Evolutionary conservation across 1,140 invertebrate genomes (phyloP), one percentile per base, ranked within the genome.

Genomic region (Onthophagus taurus): DNA sequence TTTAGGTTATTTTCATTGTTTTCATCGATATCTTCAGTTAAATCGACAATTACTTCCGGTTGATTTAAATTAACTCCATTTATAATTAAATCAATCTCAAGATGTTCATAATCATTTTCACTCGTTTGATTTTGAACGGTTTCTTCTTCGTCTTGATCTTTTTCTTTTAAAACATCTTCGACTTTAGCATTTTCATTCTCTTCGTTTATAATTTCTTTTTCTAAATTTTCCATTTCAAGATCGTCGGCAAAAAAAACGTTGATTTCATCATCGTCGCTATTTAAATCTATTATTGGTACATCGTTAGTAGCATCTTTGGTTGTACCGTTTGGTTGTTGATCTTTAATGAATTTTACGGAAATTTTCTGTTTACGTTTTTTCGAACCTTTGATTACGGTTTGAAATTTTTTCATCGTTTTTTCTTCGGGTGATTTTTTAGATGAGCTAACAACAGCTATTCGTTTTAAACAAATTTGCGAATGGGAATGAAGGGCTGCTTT

Each of bases 401-500:
- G 20, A 13, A 37, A 51, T 54, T 48, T 43, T 48, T 47, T 45
- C 9, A 29, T 45, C 49, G 13, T 5, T 44, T 38, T 31, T 14
- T 55, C 54, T 34, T 54, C 51, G 14, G 14, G 3, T 12, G 19
- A 7, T 42, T 31, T 44, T 12, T 31, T 36, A 9, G 21, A 31
- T 29, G 23, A 34, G 16, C 21, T 53, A 42, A 50, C 60, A 0
- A 59, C 51, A 20, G 61, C 61, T 26, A 64, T 57, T 20, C 64
- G 54, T 43, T 63, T 59, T 2, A 42, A 44, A 41, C 67, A 72
- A 44, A 62, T 58, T 36, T 78, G 71, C 16, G 74, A 69, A 61
- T 82, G 80, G 11, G 80, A 73, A 6, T 72, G 70, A 11, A 82
- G 63, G 4, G 78, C 78, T 9, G 76, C 78, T 42, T 74, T 74